A percentile compares a stretch with the other conserved stretches of the same genome.
Evolutionary conservation across 2,113 vertebrate genomes (phyloP).

Genomic region (Hystrix brachyura): DNA sequence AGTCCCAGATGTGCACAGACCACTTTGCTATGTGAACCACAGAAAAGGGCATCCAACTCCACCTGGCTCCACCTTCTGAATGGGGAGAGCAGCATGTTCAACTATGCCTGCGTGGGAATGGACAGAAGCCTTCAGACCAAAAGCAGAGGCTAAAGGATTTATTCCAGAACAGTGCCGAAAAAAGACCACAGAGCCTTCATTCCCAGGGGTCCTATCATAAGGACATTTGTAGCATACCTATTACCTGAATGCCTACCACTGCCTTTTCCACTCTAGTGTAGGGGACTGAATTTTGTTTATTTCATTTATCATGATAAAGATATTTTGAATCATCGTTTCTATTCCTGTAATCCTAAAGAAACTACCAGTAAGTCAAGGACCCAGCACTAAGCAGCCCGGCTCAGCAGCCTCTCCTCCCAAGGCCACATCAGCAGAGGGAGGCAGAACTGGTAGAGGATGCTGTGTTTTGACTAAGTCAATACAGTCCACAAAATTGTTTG

Average conservation of each 20-base stretch:
- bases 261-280: neutral
- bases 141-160: neutral
- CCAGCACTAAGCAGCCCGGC: neutral
- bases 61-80: neutral
- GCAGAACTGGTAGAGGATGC: neutral
- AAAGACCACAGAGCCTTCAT: neutral
- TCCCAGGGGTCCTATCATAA: neutral
- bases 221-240: neutral
- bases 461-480: neutral
- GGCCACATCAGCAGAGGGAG: neutral
- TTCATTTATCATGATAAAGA: neutral
- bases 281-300: neutral
- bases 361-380: neutral
- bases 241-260: neutral
- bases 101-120: neutral
- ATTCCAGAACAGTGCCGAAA: neutral
- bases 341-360: neutral
- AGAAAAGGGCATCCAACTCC: too few species aligned
- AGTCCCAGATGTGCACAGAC: neutral
- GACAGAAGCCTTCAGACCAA: neutral
- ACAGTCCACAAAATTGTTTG: neutral
- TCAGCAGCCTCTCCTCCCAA: neutral
- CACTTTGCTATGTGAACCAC: neutral
- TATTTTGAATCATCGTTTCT: neutral
- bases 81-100: neutral